Conservation (phyloP, 64 coral and sea anemone genomes). For the Pachyseris speciosa region DNA sequence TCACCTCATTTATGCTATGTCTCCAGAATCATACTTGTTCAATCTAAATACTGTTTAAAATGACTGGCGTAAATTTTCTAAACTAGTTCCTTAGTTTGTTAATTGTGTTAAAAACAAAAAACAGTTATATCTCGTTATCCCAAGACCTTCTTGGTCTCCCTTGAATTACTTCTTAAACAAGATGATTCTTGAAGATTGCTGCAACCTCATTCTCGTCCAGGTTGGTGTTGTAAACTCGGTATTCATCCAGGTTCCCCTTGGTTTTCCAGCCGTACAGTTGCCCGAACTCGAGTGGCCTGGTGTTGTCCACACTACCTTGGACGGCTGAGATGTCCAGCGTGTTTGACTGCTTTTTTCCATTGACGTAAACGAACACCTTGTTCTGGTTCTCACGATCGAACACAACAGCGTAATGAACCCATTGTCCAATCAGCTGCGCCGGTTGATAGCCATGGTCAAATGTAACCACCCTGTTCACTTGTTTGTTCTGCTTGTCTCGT, state of each 20-base stretch:
- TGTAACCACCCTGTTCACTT: neutral
- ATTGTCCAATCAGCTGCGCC: slow-evolving; percentile 19
- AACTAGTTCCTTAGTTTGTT: too few species aligned
- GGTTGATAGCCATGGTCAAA: slow-evolving; percentile 62
- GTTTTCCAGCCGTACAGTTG: slow-evolving; percentile 65
- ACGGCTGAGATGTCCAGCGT: slow-evolving; percentile 40
- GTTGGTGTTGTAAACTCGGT: slow-evolving; percentile 41
- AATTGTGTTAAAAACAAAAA: too few species aligned
- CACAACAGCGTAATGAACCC: slow-evolving; percentile 46
- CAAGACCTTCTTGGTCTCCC: too few species aligned
- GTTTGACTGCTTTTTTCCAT: slow-evolving; percentile 46
- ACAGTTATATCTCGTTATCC: too few species aligned
- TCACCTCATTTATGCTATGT: too few species aligned
- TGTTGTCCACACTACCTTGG: slow-evolving; percentile 55
- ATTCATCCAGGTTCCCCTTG: slow-evolving; percentile 64
- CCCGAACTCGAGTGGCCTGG: slow-evolving; percentile 56
- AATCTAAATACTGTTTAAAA: too few species aligned
- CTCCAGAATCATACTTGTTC: too few species aligned
- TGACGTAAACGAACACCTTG: slow-evolving; percentile 48
- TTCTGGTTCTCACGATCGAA: slow-evolving; percentile 38
- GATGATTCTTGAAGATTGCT: neutral
- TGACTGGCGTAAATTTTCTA: too few species aligned
- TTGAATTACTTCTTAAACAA: neutral
- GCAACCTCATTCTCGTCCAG: slow-evolving; percentile 25
- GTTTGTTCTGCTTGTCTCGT: slow-evolving; percentile 54